Evolutionary conservation across 1,140 invertebrate genomes (phyloP).

Genomic region (Tetramorium simillimum): DNA sequence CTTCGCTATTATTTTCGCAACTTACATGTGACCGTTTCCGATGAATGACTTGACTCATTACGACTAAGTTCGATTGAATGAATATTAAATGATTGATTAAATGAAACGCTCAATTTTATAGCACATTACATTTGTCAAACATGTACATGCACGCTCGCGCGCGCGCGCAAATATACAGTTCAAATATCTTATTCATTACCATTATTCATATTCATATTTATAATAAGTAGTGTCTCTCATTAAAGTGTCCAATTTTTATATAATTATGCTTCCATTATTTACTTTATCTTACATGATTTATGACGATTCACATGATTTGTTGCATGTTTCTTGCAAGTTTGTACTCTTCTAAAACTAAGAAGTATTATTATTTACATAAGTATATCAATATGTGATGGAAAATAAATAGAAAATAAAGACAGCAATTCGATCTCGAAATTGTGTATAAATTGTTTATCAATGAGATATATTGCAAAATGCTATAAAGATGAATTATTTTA

Average conservation of each 20-base stretch:
- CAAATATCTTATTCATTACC: background rate
- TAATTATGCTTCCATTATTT: conserved; percentile 16
- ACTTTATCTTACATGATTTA: background rate
- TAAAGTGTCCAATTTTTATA: background rate
- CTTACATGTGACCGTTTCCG: background rate
- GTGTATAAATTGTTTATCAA: background rate
- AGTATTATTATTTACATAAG: conserved; percentile 34
- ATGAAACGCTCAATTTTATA: background rate
- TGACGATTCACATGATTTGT: background rate
- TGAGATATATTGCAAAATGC: background rate
- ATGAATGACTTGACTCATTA: background rate
- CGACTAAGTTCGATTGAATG: background rate
- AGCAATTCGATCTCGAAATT: background rate
- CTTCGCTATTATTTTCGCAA: background rate
- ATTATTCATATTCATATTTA: background rate
- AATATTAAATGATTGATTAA: background rate
- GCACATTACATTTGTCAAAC: background rate
- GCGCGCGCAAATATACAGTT: background rate
- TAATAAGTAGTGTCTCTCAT: background rate
- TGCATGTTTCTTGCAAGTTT: conserved; percentile 8
- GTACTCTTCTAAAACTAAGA: background rate
- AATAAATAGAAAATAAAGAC: conserved; percentile 12
- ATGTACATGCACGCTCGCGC: background rate
- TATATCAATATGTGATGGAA: background rate
- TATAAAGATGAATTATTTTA: background rate